Evolutionary conservation across 2,113 vertebrate species (phyloP).

Genomic region (Psittacara wagleri): DNA sequence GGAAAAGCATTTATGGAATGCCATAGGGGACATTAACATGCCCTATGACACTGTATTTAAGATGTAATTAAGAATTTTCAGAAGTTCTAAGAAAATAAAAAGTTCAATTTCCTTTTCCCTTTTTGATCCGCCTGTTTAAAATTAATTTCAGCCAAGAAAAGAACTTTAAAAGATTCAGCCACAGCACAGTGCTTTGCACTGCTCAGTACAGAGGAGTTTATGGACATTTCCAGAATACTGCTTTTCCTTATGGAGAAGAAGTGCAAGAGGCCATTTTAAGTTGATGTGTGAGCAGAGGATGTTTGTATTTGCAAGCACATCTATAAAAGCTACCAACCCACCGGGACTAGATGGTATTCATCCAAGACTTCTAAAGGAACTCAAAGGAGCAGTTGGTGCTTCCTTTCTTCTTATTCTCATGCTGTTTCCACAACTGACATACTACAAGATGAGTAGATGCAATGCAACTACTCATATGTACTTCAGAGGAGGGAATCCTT

Average conservation of each 20-base stretch:
- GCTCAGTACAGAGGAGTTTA: neutral
- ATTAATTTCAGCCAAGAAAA: neutral
- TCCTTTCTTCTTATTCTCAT: neutral
- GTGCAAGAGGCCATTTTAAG: neutral
- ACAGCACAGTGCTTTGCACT: neutral
- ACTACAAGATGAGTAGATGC: neutral
- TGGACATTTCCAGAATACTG: neutral
- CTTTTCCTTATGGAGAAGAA: neutral
- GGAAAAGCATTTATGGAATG: neutral
- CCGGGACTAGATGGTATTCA: neutral
- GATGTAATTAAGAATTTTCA: neutral
- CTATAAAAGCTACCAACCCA: neutral
- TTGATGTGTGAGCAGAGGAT: neutral
- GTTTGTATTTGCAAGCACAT: neutral
- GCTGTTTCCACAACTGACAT: neutral
- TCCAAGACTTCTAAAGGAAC: neutral
- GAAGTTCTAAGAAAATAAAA: neutral
- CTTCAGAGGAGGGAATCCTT: neutral
- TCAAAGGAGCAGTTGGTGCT: neutral
- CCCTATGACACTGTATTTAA: neutral
- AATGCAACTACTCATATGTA: neutral
- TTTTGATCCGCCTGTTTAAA: neutral
- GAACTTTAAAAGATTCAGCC: neutral
- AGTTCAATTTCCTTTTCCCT: neutral
- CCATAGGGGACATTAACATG: neutral